Evolutionary conservation across 2,113 vertebrate species (phyloP), one percentile per base, ranked within the genome.

Genomic region (Chrysochloris asiatica): DNA sequence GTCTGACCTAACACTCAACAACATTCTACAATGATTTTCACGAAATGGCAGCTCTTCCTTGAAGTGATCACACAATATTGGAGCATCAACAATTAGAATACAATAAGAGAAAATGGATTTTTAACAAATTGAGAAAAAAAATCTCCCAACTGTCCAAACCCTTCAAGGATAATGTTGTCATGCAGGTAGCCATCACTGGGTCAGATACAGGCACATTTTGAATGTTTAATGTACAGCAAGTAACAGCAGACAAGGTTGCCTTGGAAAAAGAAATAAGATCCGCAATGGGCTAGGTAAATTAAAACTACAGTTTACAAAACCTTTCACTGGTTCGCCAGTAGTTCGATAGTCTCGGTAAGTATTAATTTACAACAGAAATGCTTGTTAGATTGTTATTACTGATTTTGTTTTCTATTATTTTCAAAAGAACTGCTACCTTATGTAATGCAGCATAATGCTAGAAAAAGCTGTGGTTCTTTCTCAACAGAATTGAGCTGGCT

Each of bases 191-290:
- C 45, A 71, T 38, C 54, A 45, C 22, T 13, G 26, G 21, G 41
- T 82, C 76, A 61, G 75, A 65, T 1, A 76, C 4, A 50, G 45
- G 36, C 6, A 4, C 4, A 13, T 33, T 56, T 26, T 85, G 80
- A 90, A 95, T 86, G 48, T 80, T 93, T 95, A 85, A 72, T 63
- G 73, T 11, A 52, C 2, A 71, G 78, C 41, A 45, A 12, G 77
- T 92, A 56, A 84, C 83, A 83, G 59, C 28, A 52, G 63, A 54
- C 28, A 85, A 10, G 78, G 88, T n/a, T 77, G 61, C 19, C 76
- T 54, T 59, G 10, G 67, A 79, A 92, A 63, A 79, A 61, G 89
- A 94, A 90, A 89, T 65, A 50, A 75, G 80, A 95, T 92, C 87
- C n/a, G 8, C 79, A 88, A 80, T 17, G 43, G 33, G 86, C 28